Percentiles rank a stretch among this genome's conserved stretches.
phyloP scores from a whole-genome alignment of 2,113 vertebrate genomes.

The Eretmodus cyanostictus region DNA sequence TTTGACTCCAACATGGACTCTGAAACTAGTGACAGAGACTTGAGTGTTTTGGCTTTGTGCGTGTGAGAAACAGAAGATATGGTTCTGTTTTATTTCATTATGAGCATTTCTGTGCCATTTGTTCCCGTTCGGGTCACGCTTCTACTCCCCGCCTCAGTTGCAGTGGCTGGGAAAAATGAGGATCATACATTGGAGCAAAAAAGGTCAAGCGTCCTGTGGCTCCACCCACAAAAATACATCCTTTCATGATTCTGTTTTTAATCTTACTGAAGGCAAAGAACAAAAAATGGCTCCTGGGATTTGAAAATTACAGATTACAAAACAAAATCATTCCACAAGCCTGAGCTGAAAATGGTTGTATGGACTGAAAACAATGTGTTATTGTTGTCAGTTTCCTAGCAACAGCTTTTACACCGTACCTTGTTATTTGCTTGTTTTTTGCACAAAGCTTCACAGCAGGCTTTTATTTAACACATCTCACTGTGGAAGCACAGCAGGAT shows the following conservation, averaged over 20 bases:
- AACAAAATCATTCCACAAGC: background rate
- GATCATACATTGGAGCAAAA: background rate
- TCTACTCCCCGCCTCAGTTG: fast-evolving
- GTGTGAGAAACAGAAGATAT: background rate
- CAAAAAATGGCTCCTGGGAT: background rate
- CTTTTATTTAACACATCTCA: background rate
- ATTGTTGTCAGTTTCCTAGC: background rate
- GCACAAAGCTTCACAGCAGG: background rate
- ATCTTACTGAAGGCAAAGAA: background rate
- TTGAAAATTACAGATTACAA: background rate
- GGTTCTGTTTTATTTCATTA: background rate
- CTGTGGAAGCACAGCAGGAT: background rate
- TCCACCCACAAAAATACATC: background rate
- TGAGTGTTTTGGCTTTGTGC: background rate
- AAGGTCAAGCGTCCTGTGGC: background rate
- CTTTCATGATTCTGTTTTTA: background rate
- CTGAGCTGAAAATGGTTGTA: background rate
- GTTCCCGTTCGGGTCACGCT: background rate
- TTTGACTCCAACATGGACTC: background rate
- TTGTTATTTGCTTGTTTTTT: background rate
- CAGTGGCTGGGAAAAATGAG: background rate
- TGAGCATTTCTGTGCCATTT: background rate
- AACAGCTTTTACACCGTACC: background rate
- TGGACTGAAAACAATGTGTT: background rate
- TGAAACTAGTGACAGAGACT: background rate